phyloP scores from a whole-genome alignment of 1,140 invertebrate species.

The Pachyrhynchus sulphureomaculatus region DNA sequence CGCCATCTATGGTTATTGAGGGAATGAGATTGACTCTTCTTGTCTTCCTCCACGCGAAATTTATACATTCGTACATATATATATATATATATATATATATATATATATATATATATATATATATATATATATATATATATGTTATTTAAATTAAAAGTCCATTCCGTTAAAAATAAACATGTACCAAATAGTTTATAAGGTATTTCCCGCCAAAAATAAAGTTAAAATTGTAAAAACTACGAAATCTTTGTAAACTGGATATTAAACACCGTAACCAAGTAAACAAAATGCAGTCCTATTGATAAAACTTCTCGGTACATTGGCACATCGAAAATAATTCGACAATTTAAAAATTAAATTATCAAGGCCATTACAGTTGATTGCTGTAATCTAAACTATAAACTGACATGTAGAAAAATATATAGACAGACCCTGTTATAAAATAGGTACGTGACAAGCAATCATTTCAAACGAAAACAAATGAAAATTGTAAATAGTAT shows the following conservation, averaged over 20 bases:
- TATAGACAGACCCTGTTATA: not conserved
- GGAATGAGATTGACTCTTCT: too few relatives aligned
- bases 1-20: too few relatives aligned
- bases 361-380: constrained; percentile 15
- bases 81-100: too few relatives aligned
- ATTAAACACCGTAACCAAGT: not conserved
- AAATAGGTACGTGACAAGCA: constrained; percentile 16
- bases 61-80: too few relatives aligned
- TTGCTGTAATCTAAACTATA: constrained; percentile 19
- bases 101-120: too few relatives aligned
- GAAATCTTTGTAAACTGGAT: not conserved
- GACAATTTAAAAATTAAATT: constrained; percentile 27
- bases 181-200: too few relatives aligned
- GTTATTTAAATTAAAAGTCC: too few relatives aligned
- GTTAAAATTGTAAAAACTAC: not conserved
- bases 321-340: constrained; percentile 7
- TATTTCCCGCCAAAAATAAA: too few relatives aligned
- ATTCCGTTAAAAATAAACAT: too few relatives aligned
- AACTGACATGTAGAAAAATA: not conserved
- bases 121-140: too few relatives aligned
- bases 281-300: constrained; percentile 12
- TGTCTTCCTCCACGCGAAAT: too few relatives aligned
- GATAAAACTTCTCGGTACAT: constrained; percentile 15
- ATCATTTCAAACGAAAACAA: constrained; percentile 14
- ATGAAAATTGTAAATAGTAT: constrained; percentile 10